Evolutionary conservation across 2,113 vertebrate species (phyloP), one percentile per base, ranked within the genome.

Genomic region (Halcyon malimbica): DNA sequence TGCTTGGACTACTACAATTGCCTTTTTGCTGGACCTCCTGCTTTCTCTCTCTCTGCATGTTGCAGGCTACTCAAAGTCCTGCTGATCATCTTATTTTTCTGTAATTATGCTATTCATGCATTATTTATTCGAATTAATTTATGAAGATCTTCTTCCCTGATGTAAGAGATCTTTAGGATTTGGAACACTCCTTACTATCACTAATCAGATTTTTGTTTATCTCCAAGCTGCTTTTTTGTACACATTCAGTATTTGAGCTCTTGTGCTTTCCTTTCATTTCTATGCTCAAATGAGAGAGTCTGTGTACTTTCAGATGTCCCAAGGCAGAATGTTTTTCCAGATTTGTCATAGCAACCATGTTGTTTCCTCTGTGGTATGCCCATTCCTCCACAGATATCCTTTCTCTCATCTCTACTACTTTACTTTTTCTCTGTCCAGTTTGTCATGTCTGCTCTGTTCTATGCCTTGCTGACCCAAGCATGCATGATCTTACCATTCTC

Each of bases 271-370:
- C 46, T 56, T 75, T 79, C 29, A 51, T n/a, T 82, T 90, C 39
- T 20, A 29, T 35, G n/a, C n/a, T 68, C 24, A 85, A 82, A 82
- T 46, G 3, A 75, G 13, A 54, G 42, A 82, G 24, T 11, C 19
- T 1, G 3, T 6, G 8, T 9, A 46, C 25, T 54, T 75, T 31
- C 31, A 67, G 37, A 23, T 39, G 10, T 25, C 21, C 29, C n/a
- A 82, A 53, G 16, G 46, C 24, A 78, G 71, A 71, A 73, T 24
- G 2, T 28, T 73, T 31, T 33, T 39, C 21, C 46, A 11, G 15
- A 2, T 65, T 33, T 78, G 26, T 10, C 1, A 3, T 2, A 50
- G 6, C 8, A 74, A 68, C 20, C n/a, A 37, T 0, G 3, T 18
- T 29, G 21, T 62, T 87, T 74, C 67, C 15, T 70, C 37, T 71